These are phyloP conservation scores for Hormaphis cornu DNA, from an alignment of 1,140 invertebrate species.

Conservation along the genomic window DNA sequence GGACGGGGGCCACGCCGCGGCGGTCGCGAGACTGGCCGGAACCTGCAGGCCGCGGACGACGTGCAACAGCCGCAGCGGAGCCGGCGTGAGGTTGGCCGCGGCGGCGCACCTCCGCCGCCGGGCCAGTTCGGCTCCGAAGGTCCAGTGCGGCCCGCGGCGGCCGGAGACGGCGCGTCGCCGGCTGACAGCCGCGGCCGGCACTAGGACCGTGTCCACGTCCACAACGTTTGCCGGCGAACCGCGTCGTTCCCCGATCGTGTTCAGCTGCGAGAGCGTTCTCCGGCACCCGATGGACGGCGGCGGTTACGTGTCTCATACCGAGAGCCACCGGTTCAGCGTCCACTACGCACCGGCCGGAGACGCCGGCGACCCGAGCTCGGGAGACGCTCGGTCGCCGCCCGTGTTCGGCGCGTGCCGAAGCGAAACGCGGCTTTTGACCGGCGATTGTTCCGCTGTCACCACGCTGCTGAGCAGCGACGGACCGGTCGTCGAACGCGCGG, in stretches of 20 bases:
- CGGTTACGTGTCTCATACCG: slow-evolving; percentile 26
- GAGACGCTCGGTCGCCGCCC: neutral
- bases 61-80: neutral
- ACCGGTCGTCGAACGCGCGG: neutral
- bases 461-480: neutral
- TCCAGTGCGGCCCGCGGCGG: neutral
- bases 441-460: neutral
- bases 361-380: neutral
- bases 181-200: neutral
- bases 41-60: neutral
- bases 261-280: slow-evolving; percentile 30
- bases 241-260: slow-evolving; percentile 17
- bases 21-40: neutral
- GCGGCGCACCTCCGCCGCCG: neutral
- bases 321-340: slow-evolving; percentile 27
- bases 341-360: neutral
- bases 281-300: slow-evolving; percentile 19
- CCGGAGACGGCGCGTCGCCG: neutral
- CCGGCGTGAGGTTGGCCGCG: neutral
- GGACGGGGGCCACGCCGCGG: neutral
- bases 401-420: neutral
- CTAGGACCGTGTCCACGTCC: neutral
- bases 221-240: neutral
- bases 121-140: neutral
- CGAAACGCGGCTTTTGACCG: neutral